Percentiles rank a stretch among this genome's conserved stretches.
Conservation (phyloP, 2,888 invertebrate genomes). For the Sarcophaga rosellei region DNA sequence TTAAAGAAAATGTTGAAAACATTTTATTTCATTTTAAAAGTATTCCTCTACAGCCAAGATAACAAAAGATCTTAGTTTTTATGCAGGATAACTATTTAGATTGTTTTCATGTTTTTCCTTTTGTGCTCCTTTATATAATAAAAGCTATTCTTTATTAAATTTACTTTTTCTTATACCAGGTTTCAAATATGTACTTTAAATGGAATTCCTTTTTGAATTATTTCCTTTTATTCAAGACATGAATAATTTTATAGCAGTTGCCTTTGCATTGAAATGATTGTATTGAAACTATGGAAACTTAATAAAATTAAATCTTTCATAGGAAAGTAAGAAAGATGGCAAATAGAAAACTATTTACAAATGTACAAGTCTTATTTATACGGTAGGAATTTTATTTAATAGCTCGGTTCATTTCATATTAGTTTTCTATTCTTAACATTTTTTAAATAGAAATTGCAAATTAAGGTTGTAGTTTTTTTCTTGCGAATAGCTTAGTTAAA, state of each 20-base stretch:
- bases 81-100: background rate
- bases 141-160: background rate
- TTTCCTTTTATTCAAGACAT: background rate
- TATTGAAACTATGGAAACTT: background rate
- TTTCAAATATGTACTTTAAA: background rate
- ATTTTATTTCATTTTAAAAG: background rate
- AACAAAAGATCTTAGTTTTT: background rate
- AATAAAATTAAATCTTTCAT: background rate
- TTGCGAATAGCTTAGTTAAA: too few species aligned
- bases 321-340: background rate
- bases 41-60: background rate
- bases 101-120: background rate
- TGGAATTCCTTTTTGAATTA: background rate
- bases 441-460: too few species aligned
- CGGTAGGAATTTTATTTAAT: background rate
- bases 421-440: too few species aligned
- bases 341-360: background rate
- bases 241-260: too few species aligned
- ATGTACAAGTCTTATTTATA: too few species aligned
- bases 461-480: too few species aligned
- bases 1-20: too few species aligned
- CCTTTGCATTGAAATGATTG: background rate
- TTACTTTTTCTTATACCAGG: background rate
- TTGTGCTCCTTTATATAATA: background rate
- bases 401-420: too few species aligned